Base-by-base conservation (phyloP, 2,113 vertebrate species). In the Sapajus apella region DNA sequence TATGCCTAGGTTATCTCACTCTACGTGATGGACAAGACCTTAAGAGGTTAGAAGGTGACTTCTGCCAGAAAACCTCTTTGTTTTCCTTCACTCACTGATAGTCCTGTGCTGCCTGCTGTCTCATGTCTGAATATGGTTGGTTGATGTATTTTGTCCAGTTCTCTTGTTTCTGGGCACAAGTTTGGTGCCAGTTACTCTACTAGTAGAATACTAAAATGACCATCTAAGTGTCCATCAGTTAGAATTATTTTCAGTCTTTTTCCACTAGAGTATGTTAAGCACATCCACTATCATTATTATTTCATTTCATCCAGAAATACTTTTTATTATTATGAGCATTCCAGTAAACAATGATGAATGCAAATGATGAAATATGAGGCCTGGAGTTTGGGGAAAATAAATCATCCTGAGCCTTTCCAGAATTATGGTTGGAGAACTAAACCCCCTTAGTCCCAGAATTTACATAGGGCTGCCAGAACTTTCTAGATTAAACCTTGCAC, bases 241-340 rank as follows among this genome's bases (percentile, higher is more conserved):
- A 72, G 58, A 93, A 70, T n/a, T 82, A 21, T 90, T 96, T 89
- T 80, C 13, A 47, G 1, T 90, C 61, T 73, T 83, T 95, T 66
- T 86, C 20, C 35, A 55, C 47, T 87, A 27, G n/a, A 73, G 37
- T 88, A 32, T 93, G 76, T 79, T 88, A 88, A 88, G 35, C 35
- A 91, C 40, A 70, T 87, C 25, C 18, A 75, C 25, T 64, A 77
- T 4, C 25, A 55, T 94, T n/a, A 50, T 92, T 92, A 50, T 92
- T 92, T 88, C 72, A 47, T 96, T 93, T 95, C 35, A 87, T 56
- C 70, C 61, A 77, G 12, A 79, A 90, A 64, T 45, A n/a, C 7
- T 91, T 88, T 50, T 80, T 35, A 55, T 90, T 83, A 23, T 64
- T 92, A 66, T 68, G 17, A n/a, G n/a, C 47, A 64, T 64, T 70